Evolutionary conservation across 1,140 invertebrate genomes (phyloP), one percentile per base, ranked within the genome.

Genomic region (Euura lappo): DNA sequence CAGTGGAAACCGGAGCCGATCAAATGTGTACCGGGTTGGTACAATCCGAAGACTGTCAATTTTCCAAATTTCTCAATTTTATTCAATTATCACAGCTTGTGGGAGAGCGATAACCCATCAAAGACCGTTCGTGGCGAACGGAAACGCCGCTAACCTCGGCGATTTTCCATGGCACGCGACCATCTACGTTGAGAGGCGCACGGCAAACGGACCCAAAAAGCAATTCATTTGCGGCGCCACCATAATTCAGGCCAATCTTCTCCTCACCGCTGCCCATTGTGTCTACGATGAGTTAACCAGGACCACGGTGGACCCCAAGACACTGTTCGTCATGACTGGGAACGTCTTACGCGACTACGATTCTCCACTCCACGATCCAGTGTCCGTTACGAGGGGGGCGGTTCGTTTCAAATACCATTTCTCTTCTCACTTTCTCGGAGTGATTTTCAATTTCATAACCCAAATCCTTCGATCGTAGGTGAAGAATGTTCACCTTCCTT

Each of bases 241-340:
- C 4, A 85, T 88, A 11, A 83, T 88, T 44, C 77, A 79, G 7
- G 73, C 80, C 0, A 75, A 82, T 75, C 70, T 88, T 2, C 69
- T 88, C 5, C 74, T 87, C n/a, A 88, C 86, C 3, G 87, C 87
- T 4, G 86, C 87, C 0, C 87, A 88, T 75, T 88, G 86, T 73
- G 80, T 88, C 8, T 87, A 75, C 64, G 75, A 85, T 11, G 82
- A 84, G 45, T 28, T 1, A 2, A 44, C 4, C 3, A 73, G 71
- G 67, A 66, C 28, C 45, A 51, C 78, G 0, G 44, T 80, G 0
- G 68, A 77, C 43, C 64, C 83, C 3, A 73, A 73, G 1, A 71
- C 73, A 46, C 83, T 76, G 69, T 78, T 72, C 10, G 68, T 88
- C 45, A 77, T 72, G 2, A 79, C 81, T 1, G 87, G 86, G 65